Evolutionary conservation across 1,140 invertebrate species (phyloP).

Genomic region (Drosophila pectinifera): DNA sequence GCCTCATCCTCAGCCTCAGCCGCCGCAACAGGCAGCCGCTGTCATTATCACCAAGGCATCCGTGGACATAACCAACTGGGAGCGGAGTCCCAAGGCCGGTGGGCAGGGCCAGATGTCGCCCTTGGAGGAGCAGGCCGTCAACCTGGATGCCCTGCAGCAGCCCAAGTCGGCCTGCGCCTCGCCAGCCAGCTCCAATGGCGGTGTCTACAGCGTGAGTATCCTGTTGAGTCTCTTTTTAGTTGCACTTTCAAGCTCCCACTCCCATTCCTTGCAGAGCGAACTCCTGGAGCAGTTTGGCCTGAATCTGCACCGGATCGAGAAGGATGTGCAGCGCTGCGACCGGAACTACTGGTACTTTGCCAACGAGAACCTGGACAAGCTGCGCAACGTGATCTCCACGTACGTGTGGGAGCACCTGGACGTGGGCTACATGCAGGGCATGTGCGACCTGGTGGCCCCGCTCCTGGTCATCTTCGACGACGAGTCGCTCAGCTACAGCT

Average conservation of each 20-base stretch:
- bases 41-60: slow-evolving; percentile 89
- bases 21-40: slow-evolving; percentile 73
- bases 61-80: slow-evolving; percentile 86
- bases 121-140: slow-evolving; percentile 56
- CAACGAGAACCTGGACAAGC: slow-evolving; percentile 95
- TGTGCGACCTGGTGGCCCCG: slow-evolving; percentile 98
- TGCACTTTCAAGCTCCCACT: not conserved
- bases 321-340: slow-evolving; percentile 98
- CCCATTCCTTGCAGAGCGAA: slow-evolving; percentile 89
- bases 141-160: slow-evolving; percentile 83
- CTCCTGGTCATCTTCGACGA: slow-evolving; percentile 96
- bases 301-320: slow-evolving; percentile 97
- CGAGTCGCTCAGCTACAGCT: slow-evolving; percentile 95
- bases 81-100: slow-evolving; percentile 69
- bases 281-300: slow-evolving; percentile 94
- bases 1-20: slow-evolving; percentile 14
- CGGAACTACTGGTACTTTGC: slow-evolving; percentile 96
- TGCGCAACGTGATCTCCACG: slow-evolving; percentile 98
- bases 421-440: slow-evolving; percentile 95
- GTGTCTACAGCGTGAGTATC: slow-evolving; percentile 92
- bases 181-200: slow-evolving; percentile 93
- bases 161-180: slow-evolving; percentile 89
- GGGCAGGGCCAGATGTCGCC: slow-evolving; percentile 72
- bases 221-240: too few species aligned
- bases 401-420: slow-evolving; percentile 98